phyloP scores from a whole-genome alignment of 2,797 vertebrate genomes.

The Fistularia commersonii region DNA sequence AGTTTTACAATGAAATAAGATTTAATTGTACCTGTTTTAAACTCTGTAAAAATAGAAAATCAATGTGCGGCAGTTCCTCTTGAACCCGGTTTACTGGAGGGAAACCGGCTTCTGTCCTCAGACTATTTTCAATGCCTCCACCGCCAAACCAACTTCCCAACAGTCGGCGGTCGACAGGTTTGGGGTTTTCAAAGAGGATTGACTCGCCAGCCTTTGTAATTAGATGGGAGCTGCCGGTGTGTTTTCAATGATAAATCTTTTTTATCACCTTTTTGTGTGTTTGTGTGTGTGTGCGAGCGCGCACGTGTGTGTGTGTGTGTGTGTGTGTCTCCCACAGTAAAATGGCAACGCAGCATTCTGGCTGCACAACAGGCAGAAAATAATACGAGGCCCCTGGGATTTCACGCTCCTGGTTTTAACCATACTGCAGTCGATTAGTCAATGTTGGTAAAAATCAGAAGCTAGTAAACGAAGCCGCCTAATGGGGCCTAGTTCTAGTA shows the following conservation, averaged over 20 bases:
- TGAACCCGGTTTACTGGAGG: no score
- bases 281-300: no score
- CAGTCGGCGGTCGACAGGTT: conserved; percentile 10
- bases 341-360: conserved; percentile 28
- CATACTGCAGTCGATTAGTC: no score
- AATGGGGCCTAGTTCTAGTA: conserved; percentile 52
- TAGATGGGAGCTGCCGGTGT: conserved; percentile 30
- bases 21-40: no score
- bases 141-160: no score
- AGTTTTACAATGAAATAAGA: no score
- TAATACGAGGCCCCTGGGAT: conserved; percentile 34
- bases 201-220: conserved; percentile 34
- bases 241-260: conserved; percentile 27
- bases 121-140: no score
- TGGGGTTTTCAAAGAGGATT: conserved; percentile 37
- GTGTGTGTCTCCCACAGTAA: conserved; percentile 5
- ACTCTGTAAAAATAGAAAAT: no score
- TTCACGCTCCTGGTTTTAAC: conserved; percentile 43
- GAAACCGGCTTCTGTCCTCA: no score
- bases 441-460: conserved; percentile 25
- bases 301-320: no score
- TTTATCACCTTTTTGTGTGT: no score
- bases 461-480: conserved; percentile 36
- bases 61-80: no score
- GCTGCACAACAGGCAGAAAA: conserved; percentile 31